Base-by-base conservation (phyloP, 2,113 vertebrate genomes). In the Eretmochelys imbricata region DNA sequence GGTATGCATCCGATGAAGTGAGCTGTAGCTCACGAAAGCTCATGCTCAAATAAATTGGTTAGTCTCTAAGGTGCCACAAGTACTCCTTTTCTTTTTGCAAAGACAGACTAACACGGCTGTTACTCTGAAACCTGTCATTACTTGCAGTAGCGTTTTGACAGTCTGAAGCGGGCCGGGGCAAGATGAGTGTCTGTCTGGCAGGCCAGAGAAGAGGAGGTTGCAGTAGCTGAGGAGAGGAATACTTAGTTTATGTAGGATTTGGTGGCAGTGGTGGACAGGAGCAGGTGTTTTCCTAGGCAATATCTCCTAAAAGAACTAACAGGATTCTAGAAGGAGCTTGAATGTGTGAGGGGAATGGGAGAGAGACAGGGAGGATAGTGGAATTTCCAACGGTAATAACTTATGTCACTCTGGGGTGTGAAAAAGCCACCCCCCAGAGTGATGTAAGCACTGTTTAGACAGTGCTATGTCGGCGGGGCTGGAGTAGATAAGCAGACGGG, bases 91-190 rank as follows among this genome's bases (percentile, higher is more conserved):
- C 38, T 42, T 42, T 42, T 42, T 42, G 38, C 38, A 42, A 42
- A 42, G 38, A 42, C 38, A 42, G 38, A 42, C 38, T 42, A 42
- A 42, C 38, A 42, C 4, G 38, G 38, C 38, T 42, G 38, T 42
- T 42, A 42, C 38, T 42, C 38, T 42, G 38, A 42, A 42, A 42
- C 38, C 38, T 42, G 38, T 42, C 38, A 42, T 42, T 42, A 42
- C 42, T 2, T 31, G 4, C 89, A 31, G 22, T 59, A 78, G 2
- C 17, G 29, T 1, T 16, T 0, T 3, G 20, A 25, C 90, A 24
- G 3, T 75, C n/a, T 85, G 65, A 83, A 82, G 84, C 78, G 31
- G 31, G 62, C 31, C 19, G 69, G 31, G 65, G 9, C 1, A 0
- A 53, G n/a, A 1, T 57, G 1, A 25, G n/a, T 38, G 16, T 72